Base-by-base conservation (phyloP, 2,113 vertebrate species). In the Oreochromis aureus region DNA sequence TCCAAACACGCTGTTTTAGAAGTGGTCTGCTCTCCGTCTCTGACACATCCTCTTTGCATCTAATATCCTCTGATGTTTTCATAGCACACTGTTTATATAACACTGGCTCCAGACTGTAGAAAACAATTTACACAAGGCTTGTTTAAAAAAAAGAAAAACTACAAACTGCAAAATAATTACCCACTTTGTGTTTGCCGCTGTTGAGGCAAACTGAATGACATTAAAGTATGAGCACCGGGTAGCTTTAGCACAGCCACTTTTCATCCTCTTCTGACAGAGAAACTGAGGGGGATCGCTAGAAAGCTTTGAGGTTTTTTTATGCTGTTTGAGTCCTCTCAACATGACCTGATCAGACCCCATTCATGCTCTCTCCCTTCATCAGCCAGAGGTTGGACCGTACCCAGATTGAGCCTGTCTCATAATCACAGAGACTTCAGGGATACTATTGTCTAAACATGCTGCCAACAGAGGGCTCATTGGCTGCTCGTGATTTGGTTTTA, bases 321-420 rank as follows among this genome's bases (percentile, higher is more conserved):
- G n/a, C 89, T 55, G 2, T 92, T 94, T 84, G 76, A 89, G 86
- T 79, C 94, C 87, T 91, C 83, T 86, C 91, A 89, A 54, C 87
- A 71, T 84, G 66, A 92, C 91, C 86, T 82, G 88, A 92, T 92
- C 82, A 89, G 87, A 93, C 81, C 93, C 80, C 46, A 91, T 93
- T 94, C 91, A 94, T 94, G 54, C 86, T 80, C n/a, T 55, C 87
- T 88, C 54, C 59, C 71, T 86, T 92, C 80, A 90, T 91, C 89
- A 89, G 44, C 78, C 86, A 87, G 83, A 32, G 69, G 71, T 89
- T 87, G 91, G 85, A 88, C 82, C 82, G 15, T 36, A 85, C 92
- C 91, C 90, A 93, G 87, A 93, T 87, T 86, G 51, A 84, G 80
- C 63, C 86, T 87, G 90, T 93, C 92, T 93, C 89, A 89, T 93